phyloP scores from a whole-genome alignment of 1,140 invertebrate species.

The Glossosoma conforme region DNA sequence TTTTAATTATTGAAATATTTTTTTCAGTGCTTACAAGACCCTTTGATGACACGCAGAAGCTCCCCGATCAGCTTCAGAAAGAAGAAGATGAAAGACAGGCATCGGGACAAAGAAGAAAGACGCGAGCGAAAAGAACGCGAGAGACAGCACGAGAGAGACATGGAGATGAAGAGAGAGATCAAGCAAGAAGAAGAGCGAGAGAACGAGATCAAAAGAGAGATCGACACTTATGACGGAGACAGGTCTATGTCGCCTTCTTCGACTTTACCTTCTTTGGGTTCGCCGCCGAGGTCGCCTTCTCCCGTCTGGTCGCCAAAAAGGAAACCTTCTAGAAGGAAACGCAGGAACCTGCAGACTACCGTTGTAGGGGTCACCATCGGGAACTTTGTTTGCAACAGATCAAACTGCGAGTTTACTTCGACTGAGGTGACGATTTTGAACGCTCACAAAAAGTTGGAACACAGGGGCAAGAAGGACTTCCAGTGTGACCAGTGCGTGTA shows the following conservation, averaged over 20 bases:
- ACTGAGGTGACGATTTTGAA: constrained; percentile 17
- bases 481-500: constrained; percentile 30
- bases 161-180: constrained; percentile 11
- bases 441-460: constrained; percentile 23
- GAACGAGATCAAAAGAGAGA: constrained; percentile 3
- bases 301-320: constrained; percentile 14
- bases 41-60: constrained; percentile 16
- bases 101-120: constrained; percentile 4
- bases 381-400: constrained; percentile 19
- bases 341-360: constrained; percentile 5
- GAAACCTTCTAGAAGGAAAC: constrained; percentile 21
- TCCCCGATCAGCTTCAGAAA: constrained; percentile 15
- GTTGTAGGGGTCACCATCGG: neutral
- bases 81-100: constrained; percentile 5
- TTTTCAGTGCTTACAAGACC: constrained; percentile 22
- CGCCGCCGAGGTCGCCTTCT: constrained; percentile 9
- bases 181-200: constrained; percentile 4
- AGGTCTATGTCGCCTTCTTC: neutral
- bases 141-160: constrained; percentile 1
- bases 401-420: constrained; percentile 16
- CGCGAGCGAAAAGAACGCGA: neutral
- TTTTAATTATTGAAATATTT: too few species aligned
- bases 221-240: neutral
- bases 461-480: constrained; percentile 25
- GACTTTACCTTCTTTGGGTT: neutral